phyloP scores from a whole-genome alignment of 1,140 invertebrate species.

The Neuroterus valhalla region DNA sequence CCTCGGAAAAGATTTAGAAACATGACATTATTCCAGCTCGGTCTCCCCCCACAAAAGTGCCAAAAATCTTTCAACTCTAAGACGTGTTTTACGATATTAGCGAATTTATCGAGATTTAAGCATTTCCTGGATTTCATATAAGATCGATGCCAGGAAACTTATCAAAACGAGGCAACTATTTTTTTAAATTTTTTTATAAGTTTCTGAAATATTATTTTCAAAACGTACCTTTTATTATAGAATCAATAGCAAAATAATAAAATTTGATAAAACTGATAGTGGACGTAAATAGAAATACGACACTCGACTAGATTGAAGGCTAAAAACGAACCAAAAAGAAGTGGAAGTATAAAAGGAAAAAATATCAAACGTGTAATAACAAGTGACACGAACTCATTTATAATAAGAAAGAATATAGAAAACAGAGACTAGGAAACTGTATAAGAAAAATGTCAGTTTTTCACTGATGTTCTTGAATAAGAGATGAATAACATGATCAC shows the following conservation, averaged over 20 bases:
- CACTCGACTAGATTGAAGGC: slow-evolving; percentile 1
- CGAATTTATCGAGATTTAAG: neutral
- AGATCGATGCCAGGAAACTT: neutral
- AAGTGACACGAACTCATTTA: neutral
- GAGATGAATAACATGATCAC: neutral
- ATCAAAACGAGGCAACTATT: neutral
- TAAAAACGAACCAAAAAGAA: neutral
- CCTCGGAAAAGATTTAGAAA: neutral
- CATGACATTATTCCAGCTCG: neutral
- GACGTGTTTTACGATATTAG: neutral
- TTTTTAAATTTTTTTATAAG: neutral
- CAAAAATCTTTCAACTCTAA: neutral
- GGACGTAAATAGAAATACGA: neutral
- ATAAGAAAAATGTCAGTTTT: too few relatives aligned
- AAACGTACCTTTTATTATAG: neutral
- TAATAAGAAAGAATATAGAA: neutral
- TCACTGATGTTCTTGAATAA: neutral
- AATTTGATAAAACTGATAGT: neutral
- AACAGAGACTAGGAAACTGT: too few relatives aligned
- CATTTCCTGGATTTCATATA: neutral
- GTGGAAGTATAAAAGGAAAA: neutral
- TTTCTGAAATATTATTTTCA: neutral
- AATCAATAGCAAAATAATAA: too few relatives aligned
- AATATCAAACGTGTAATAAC: neutral
- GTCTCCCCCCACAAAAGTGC: neutral